These are phyloP conservation scores for Apaloderma vittatum DNA, from an alignment of 2,113 vertebrate genomes.

Conservation along the genomic window DNA sequence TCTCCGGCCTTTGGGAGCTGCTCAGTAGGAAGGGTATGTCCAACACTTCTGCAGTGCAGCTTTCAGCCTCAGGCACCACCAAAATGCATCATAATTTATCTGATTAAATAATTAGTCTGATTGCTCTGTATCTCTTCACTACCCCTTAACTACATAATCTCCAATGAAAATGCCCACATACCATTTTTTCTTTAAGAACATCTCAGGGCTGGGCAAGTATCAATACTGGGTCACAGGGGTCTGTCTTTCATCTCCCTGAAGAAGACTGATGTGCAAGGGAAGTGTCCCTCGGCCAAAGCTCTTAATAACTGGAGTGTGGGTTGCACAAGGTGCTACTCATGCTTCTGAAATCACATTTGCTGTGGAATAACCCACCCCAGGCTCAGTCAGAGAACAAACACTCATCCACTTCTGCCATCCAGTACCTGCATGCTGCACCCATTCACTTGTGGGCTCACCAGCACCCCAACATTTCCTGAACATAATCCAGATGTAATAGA, in stretches of 20 bases:
- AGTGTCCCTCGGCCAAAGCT: not conserved
- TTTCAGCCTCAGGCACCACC: not conserved
- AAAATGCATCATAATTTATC: not conserved
- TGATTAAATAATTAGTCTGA: not conserved
- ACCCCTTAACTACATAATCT: not conserved
- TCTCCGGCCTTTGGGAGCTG: not conserved
- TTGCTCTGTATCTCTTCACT: not conserved
- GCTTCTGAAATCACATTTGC: not conserved
- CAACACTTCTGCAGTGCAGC: not conserved
- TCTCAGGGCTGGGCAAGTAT: not conserved
- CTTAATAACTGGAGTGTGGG: not conserved
- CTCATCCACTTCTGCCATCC: not conserved
- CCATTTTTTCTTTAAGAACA: not conserved
- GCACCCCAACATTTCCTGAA: not conserved
- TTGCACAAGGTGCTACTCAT: fast-evolving
- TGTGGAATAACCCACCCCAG: not conserved
- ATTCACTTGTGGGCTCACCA: fast-evolving
- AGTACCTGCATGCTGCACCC: not conserved
- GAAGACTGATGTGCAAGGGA: not conserved
- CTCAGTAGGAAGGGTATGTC: not conserved
- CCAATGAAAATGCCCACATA: not conserved
- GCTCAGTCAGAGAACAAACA: not conserved
- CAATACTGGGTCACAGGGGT: not conserved
- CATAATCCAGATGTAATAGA: fast-evolving
- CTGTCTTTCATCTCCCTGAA: not conserved